Evolutionary conservation across 2,888 invertebrate species (phyloP), one percentile per base, ranked within the genome.

Genomic region (Caenorhabditis sp.): DNA sequence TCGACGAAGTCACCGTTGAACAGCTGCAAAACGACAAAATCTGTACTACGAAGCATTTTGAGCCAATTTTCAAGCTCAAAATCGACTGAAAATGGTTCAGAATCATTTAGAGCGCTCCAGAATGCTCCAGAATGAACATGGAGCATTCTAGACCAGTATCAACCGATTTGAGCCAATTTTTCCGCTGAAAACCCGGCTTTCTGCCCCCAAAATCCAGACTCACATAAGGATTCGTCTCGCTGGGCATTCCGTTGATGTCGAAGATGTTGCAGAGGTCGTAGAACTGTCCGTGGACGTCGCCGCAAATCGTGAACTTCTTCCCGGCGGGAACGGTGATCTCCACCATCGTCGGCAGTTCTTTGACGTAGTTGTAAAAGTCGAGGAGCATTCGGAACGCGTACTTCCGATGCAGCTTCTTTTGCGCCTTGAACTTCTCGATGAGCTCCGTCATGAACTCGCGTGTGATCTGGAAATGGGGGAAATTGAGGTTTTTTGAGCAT

Each of bases 1-100:
- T 99, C 99, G 22, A 99, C 99, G 93, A 99, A 99, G 94, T 99
- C 99, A 82, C 98, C 98, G 93, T 99, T 99, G 93, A 99, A 99
- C 88, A 99, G 94, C 95, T 95, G 90, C 24, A 38, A 77, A 41
- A 49, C 10, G 26, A 16, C 0, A 1, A n/a, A 49, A 49, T 28
- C 1, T 28, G 19, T 1, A 12, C 16, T 44, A 44, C 2, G 44
- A 44, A 44, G 2, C 6, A 44, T 44, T 44, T 3, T 44, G 16
- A 16, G 16, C 44, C 44, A 51, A 19, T 56, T 26, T 49, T 49
- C 5, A 22, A 49, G 49, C n/a, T 19, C n/a, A 49, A 49, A 49
- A 19, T 49, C 22, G 22, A 19, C 49, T n/a, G 49, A 49, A 49
- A 49, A 49, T 49, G 49, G 22, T n/a, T 3, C 4, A 19, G 7